A percentile compares a stretch with the other conserved stretches of the same genome.
Conservation (phyloP, 2,797 vertebrate species). For the Semotilus atromaculatus region DNA sequence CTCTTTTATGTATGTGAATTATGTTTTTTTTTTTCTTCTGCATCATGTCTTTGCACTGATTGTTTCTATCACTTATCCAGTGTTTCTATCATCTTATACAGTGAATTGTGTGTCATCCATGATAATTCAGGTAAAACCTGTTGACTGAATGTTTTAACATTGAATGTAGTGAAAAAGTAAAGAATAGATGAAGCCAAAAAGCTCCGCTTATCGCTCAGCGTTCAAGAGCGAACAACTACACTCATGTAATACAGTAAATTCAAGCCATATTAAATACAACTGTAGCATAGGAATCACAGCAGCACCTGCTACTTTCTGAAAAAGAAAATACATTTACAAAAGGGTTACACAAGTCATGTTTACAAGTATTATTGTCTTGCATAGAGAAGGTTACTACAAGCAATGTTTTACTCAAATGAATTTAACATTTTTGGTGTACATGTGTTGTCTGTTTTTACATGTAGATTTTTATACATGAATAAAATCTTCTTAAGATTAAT, state of each 20-base stretch:
- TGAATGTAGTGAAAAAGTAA: constrained; percentile 41
- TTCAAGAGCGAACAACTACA: constrained; percentile 13
- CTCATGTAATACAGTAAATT: constrained; percentile 17
- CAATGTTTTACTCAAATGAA: constrained; percentile 22
- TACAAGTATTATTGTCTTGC: constrained; percentile 49
- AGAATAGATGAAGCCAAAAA: constrained; percentile 32
- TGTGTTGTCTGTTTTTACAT: constrained; percentile 30
- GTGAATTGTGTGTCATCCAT: constrained; percentile 20
- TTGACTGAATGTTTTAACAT: constrained; percentile 32
- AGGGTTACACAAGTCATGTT: constrained; percentile 41
- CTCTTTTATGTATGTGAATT: background rate
- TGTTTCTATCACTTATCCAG: constrained; percentile 1
- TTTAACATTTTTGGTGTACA: constrained; percentile 30
- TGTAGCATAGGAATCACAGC: constrained; percentile 3
- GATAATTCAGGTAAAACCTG: constrained; percentile 21
- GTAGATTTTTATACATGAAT: constrained; percentile 33
- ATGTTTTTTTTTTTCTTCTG: constrained; percentile 2
- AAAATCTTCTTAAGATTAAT: background rate
- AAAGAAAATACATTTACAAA: constrained; percentile 10
- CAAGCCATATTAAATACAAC: constrained; percentile 13
- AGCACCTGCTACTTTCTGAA: constrained; percentile 1
- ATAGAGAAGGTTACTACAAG: constrained; percentile 38
- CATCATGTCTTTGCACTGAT: constrained; percentile 44
- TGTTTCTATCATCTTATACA: constrained; percentile 6
- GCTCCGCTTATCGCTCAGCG: background rate